Percentiles rank a stretch among this genome's conserved stretches.
These are phyloP conservation scores for Phoebastria nigripes DNA, from an alignment of 2,797 vertebrate species.

Conservation along the genomic window DNA sequence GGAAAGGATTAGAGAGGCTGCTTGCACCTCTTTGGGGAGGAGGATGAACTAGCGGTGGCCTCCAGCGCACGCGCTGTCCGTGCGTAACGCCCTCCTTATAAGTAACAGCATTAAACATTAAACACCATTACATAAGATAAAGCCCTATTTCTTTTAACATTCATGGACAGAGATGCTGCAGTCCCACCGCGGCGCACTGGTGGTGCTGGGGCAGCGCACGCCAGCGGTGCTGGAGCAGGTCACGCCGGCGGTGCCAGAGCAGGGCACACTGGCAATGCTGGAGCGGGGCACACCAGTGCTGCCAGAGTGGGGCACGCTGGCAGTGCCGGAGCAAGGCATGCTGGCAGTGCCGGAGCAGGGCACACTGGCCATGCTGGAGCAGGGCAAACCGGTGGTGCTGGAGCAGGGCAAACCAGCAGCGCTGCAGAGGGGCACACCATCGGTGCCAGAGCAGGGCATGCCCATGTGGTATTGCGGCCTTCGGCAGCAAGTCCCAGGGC, in stretches of 20 bases:
- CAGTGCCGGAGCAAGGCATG: not conserved
- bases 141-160: slow-evolving; percentile 13
- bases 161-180: slow-evolving; percentile 8
- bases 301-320: not conserved
- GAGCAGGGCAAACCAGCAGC: not conserved
- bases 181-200: fast-evolving
- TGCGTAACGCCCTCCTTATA: not conserved
- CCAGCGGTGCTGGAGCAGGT: not conserved
- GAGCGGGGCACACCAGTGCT: not conserved
- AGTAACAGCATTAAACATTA: slow-evolving; percentile 51
- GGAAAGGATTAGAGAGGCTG: not conserved
- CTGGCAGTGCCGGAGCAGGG: not conserved
- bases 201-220: not conserved
- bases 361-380: not conserved
- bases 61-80: not conserved
- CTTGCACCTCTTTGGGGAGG: fast-evolving
- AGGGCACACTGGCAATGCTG: not conserved
- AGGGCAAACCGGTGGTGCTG: not conserved
- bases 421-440: not conserved
- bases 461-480: fast-evolving
- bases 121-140: slow-evolving; percentile 22
- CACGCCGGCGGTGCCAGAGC: not conserved
- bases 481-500: not conserved
- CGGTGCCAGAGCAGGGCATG: not conserved
- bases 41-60: not conserved